These are phyloP conservation scores for Leptinotarsa haldemani DNA, from an alignment of 2,888 invertebrate genomes.

Conservation along the genomic window DNA sequence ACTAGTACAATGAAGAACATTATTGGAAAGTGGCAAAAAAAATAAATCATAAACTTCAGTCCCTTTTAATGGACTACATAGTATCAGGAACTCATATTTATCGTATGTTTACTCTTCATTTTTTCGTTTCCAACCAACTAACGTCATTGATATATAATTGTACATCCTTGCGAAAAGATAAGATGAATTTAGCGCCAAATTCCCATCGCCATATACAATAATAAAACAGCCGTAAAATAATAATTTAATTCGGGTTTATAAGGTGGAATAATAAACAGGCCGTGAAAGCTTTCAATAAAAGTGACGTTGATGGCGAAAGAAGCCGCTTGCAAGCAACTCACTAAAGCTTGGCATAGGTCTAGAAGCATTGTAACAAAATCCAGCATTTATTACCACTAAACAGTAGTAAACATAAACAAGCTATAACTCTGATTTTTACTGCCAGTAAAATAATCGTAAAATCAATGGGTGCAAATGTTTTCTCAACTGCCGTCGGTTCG, in stretches of 20 bases:
- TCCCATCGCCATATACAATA: conserved; percentile 54
- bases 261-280: conserved; percentile 65
- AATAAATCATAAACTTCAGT: too few species aligned
- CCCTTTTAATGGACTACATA: too few species aligned
- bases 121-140: too few species aligned
- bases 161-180: background rate
- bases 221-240: conserved; percentile 59
- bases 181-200: conserved; percentile 46
- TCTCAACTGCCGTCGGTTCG: conserved; percentile 50
- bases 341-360: conserved; percentile 63
- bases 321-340: conserved; percentile 53
- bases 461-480: conserved; percentile 64
- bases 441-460: conserved; percentile 65
- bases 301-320: conserved; percentile 60
- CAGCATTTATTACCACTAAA: conserved; percentile 66
- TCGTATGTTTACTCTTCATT: too few species aligned
- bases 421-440: conserved; percentile 67
- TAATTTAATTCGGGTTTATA: conserved; percentile 62
- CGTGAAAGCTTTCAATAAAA: conserved; percentile 65
- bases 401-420: conserved; percentile 67
- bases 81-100: too few species aligned
- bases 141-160: background rate
- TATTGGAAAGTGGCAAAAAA: too few species aligned
- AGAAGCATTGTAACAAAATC: conserved; percentile 58
- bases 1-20: too few species aligned